phyloP scores from a whole-genome alignment of 37 sponge, comb jelly and placozoan species.

The Geodia barretti region DNA sequence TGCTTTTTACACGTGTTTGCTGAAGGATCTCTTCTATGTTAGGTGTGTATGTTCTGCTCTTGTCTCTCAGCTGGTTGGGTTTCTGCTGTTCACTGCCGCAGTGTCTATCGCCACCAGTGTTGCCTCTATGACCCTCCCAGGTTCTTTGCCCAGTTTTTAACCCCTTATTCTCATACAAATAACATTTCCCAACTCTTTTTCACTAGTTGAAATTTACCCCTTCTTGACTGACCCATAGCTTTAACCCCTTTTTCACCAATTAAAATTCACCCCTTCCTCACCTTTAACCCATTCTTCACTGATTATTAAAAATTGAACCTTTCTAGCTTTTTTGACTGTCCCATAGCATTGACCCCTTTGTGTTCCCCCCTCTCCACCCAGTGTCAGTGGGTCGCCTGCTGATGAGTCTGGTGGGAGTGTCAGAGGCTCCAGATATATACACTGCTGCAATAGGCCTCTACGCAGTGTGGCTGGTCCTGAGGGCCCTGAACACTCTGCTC shows the following conservation, averaged over 20 bases:
- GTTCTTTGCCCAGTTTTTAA: neutral
- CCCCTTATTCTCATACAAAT: neutral
- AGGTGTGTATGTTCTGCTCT: too few relatives aligned
- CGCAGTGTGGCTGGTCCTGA: constrained; percentile 60
- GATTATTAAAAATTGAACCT: neutral
- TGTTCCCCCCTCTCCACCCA: too few relatives aligned
- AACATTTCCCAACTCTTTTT: neutral
- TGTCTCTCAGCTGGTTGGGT: too few relatives aligned
- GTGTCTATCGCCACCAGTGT: neutral
- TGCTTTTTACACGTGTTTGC: neutral
- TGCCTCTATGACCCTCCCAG: neutral
- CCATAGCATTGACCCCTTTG: neutral
- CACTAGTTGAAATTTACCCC: too few relatives aligned
- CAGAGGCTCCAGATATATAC: constrained; percentile 83
- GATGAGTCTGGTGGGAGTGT: constrained; percentile 60
- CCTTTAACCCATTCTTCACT: neutral
- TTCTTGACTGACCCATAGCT: too few relatives aligned
- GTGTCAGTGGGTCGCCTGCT: constrained; percentile 77
- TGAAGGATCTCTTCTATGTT: neutral
- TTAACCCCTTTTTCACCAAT: too few relatives aligned
- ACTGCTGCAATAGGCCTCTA: constrained; percentile 91
- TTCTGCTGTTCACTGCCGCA: neutral
- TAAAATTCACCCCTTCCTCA: neutral
- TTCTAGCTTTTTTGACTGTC: neutral
- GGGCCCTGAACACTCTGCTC: constrained; percentile 14